Base-by-base conservation (phyloP, 2,888 invertebrate genomes). In the Ormyrus thymus region DNA sequence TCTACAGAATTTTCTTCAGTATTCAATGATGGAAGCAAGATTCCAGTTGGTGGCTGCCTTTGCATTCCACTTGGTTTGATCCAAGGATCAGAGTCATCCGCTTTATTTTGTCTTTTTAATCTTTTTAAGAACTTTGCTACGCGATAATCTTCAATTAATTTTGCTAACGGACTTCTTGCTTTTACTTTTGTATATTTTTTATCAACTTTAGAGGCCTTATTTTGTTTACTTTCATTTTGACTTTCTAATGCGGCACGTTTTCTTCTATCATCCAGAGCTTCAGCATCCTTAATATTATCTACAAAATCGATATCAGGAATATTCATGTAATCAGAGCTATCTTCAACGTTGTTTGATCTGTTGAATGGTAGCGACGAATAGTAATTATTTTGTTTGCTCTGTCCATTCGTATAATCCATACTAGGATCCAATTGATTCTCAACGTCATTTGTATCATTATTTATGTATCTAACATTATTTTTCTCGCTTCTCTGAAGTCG, bases 1-100 rank as follows among this genome's bases (percentile, higher is more conserved):
- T 96, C 93, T 81, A 93, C 87, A 0, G 92, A 89, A 71, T 59
- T 86, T 84, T 91, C 87, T 76, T 92, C 89, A 79, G 92, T 88
- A 85, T 90, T 88, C 86, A 88, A 81, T 43, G 88, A 85, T 4
- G 88, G 86, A 58, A 89, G 82, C 4, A 88, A 78, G 75, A 89
- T 86, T 13, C 90, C 90, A 5, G 89, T 88, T 7, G 88, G 89
- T 13, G 88, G 86, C 80, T 89, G 89, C 46, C 85, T 85, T 53
- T 88, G 87, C 50, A 89, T 82, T 6, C 92, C 81, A 11, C 15
- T 7, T 11, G 65, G 64, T 51, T 70, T 72, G 10, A 29, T 29
- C 29, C 29, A 29, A 29, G 29, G 29, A 29, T 29, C 29, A 10
- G 72, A 78, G 64, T 78, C 73, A 15, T 75, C 75, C 45, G 76